phyloP scores from a whole-genome alignment of 2,113 vertebrate species.

The Cathartes aura region DNA sequence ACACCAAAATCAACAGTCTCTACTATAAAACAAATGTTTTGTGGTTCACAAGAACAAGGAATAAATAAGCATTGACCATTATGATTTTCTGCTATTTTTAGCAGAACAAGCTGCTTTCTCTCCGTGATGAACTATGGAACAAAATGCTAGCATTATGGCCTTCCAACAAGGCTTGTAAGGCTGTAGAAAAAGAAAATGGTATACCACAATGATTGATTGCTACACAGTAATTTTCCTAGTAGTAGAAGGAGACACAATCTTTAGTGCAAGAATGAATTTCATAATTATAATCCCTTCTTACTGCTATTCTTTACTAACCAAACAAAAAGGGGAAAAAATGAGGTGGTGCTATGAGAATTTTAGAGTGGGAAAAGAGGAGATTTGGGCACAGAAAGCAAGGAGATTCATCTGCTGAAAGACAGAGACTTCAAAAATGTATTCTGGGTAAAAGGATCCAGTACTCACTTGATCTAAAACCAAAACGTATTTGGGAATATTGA shows the following conservation, averaged over 20 bases:
- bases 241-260: background rate
- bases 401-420: background rate
- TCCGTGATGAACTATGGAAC: background rate
- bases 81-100: background rate
- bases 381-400: background rate
- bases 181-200: background rate
- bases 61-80: background rate
- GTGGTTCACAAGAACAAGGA: background rate
- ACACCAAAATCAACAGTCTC: background rate
- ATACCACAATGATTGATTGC: background rate
- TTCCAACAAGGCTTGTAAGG: background rate
- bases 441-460: background rate
- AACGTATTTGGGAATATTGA: background rate
- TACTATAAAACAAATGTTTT: background rate
- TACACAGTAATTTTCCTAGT: background rate
- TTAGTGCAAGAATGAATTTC: background rate
- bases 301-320: background rate
- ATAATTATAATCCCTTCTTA: background rate
- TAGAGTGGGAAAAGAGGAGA: background rate
- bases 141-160: background rate
- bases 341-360: background rate
- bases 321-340: background rate
- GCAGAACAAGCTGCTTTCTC: background rate
- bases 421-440: background rate
- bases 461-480: background rate